Conservation (phyloP, 2,888 invertebrate genomes). For the Cheilosia vulpina region DNA sequence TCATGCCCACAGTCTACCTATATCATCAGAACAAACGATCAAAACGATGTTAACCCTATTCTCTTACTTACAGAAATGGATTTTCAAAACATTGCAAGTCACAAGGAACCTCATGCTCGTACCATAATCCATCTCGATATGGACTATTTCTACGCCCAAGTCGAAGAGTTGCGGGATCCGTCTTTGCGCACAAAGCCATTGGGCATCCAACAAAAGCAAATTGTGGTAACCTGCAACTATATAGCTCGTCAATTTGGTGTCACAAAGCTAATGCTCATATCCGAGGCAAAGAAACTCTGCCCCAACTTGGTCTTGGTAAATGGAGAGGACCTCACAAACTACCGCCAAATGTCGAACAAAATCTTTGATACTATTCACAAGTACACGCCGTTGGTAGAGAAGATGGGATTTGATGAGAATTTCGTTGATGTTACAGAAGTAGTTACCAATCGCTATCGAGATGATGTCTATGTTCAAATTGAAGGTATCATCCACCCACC, state of each 20-base stretch:
- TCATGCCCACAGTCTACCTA: too few relatives aligned
- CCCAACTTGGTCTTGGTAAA: constrained; percentile 90
- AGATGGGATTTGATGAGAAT: constrained; percentile 93
- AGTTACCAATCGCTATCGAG: constrained; percentile 79
- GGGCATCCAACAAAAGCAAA: constrained; percentile 93
- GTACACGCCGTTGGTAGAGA: constrained; percentile 90
- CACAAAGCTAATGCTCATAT: constrained; percentile 90
- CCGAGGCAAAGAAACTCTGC: constrained; percentile 90
- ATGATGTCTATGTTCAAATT: constrained; percentile 76
- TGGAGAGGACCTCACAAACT: constrained; percentile 93
- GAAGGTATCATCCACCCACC: constrained; percentile 86
- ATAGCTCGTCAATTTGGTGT: constrained; percentile 90
- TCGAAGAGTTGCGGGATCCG: constrained; percentile 91
- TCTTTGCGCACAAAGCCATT: constrained; percentile 87
- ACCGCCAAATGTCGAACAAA: constrained; percentile 90
- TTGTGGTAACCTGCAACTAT: constrained; percentile 94
- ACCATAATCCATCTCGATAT: constrained; percentile 92
- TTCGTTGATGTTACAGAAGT: constrained; percentile 90
- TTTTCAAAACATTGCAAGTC: constrained; percentile 79
- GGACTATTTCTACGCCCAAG: constrained; percentile 94
- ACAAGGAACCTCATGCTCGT: constrained; percentile 85
- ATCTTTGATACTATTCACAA: constrained; percentile 89
- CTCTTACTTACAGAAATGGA: constrained; percentile 77
- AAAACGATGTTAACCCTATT: not conserved
- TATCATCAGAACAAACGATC: not conserved